phyloP scores from a whole-genome alignment of 2,888 invertebrate genomes.

The Ariolimax columbianus region DNA sequence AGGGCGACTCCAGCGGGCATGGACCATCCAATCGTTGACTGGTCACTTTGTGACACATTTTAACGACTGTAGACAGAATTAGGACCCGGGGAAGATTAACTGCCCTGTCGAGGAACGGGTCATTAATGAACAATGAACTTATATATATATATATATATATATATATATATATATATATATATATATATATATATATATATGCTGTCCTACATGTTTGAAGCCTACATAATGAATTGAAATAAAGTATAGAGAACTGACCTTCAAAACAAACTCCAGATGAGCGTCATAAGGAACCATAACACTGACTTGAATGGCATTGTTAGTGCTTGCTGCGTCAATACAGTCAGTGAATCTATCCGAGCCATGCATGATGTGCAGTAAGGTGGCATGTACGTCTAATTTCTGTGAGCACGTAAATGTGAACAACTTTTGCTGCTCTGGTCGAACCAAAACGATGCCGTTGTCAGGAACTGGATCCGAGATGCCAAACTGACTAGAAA shows the following conservation, averaged over 20 bases:
- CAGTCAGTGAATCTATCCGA: conserved; percentile 27
- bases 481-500: conserved; percentile 63
- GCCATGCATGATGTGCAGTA: conserved; percentile 54
- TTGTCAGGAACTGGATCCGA: conserved; percentile 60
- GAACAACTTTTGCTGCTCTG: conserved; percentile 56
- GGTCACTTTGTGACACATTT: too few relatives aligned
- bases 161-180: too few relatives aligned
- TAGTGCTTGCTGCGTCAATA: conserved; percentile 20
- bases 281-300: conserved; percentile 57
- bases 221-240: too few relatives aligned
- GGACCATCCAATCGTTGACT: too few relatives aligned
- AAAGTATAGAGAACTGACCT: conserved; percentile 60
- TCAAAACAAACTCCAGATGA: conserved; percentile 66
- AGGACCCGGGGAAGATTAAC: too few relatives aligned
- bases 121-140: too few relatives aligned
- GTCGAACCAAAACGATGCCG: conserved; percentile 48
- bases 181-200: too few relatives aligned
- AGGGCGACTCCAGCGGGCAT: too few relatives aligned
- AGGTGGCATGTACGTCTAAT: conserved; percentile 51
- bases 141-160: too few relatives aligned
- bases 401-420: conserved; percentile 54
- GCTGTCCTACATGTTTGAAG: too few relatives aligned
- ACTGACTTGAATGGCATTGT: conserved; percentile 40
- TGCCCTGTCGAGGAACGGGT: too few relatives aligned
- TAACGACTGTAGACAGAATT: too few relatives aligned